Evolutionary conservation across 2,797 vertebrate genomes (phyloP), one percentile per base, ranked within the genome.

Genomic region (Malacoraja senta): DNA sequence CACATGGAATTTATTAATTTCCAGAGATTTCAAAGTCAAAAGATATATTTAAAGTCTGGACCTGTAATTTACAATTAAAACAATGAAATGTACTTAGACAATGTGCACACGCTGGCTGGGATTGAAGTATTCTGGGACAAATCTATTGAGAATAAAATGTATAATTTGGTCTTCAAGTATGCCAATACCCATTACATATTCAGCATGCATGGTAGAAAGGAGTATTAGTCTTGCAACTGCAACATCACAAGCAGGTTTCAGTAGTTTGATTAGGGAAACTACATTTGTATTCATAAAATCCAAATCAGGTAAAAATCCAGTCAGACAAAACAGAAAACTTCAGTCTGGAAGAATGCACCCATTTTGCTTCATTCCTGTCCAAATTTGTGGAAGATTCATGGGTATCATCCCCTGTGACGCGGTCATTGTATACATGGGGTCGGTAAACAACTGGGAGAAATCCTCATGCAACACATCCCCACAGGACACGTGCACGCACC

Each of bases 11-110:
- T 58, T 12, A 3, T 32, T 86, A 2, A 63, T 86, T 88, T 88
- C 44, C 63, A 78, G n/a, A 65, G n/a, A 65, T 88, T 35, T n/a
- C n/a, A 65, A 35, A 65, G 61, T 88, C 84, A 88, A 88, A 88
- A 35, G n/a, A 88, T 3, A 3, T 26, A 15, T 29, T 24, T 61
- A 84, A 84, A 84, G 32, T 38, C 24, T 24, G 78, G 35, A 80
- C 78, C 35, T 35, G 24, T n/a, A 77, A 80, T 19, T 10, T 44
- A 79, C 44, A 83, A 83, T 24, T 53, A 53, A 84, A 84, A 24
- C 61, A 12, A 12, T 58, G 53, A 38, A 44, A 80, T 44, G 35
- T 61, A 58, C 29, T 84, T n/a, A 61, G 44, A 53, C 44, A 53
- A 3, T 53, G 44, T 86, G 53, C 1, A 29, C 6, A 61, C 29